Evolutionary conservation across 2,797 vertebrate genomes (phyloP), one percentile per base, ranked within the genome.

Genomic region (Glyptemys insculpta): DNA sequence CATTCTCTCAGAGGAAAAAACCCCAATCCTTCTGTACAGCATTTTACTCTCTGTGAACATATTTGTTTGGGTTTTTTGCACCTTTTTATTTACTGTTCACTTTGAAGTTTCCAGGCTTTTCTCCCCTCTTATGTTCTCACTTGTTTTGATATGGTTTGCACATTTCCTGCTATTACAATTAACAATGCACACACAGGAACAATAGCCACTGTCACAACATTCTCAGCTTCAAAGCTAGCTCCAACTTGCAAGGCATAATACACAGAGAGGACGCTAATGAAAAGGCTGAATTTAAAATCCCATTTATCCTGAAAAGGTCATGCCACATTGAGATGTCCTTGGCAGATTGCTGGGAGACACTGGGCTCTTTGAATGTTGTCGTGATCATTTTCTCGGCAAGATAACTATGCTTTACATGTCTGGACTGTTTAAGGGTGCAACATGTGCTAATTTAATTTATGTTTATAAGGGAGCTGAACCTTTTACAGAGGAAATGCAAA

Each of bases 231-330:
- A 97, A 97, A 97, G 91, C 92, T 82, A 16, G 6, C 84, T 95
- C 88, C 91, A 91, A 85, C 86, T 94, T 95, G 52, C 92, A 94
- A 97, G 88, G 85, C 87, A 78, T 72, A 95, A 93, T 87, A 85
- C 85, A 91, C 49, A 94, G 93, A 96, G 89, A 93, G 85, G 83
- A 90, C 54, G 31, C 92, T 90, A 95, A 97, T 85, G 94, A 97
- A 97, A 97, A 97, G 97, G 78, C 91, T 95, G 96, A 94, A 95
- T 98, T 98, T 96, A 95, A 99, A 98, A 98, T 98, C 98, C 98
- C 98, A 98, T 98, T 99, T 98, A 97, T 98, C 97, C 98, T 98
- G 98, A 97, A 98, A 98, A 98, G 98, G 98, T 99, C 96, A 98
- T 97, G 98, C 97, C 98, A 98, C 97, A 97, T 97, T 97, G 97